These are phyloP conservation scores for Drosophila funebris DNA, from an alignment of 1,140 invertebrate species.

Conservation along the genomic window DNA sequence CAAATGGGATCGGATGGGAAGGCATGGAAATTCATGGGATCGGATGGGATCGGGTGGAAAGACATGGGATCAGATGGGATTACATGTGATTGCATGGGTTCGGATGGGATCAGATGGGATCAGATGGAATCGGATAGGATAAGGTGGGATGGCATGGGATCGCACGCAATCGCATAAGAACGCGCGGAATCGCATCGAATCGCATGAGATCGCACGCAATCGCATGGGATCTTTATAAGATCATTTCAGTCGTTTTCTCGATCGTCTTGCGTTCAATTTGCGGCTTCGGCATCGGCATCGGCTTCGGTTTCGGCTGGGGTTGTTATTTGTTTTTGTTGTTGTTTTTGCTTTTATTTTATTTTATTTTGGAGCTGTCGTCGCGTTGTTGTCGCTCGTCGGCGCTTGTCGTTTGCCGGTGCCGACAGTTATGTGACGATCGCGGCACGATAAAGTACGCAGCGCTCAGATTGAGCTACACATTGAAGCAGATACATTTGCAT, in stretches of 20 bases:
- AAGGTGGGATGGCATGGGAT: too few species aligned
- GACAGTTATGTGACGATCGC: slow-evolving; percentile 79
- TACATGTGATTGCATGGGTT: too few species aligned
- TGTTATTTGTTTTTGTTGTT: slow-evolving; percentile 5
- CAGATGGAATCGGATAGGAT: too few species aligned
- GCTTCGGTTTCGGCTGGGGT: slow-evolving; percentile 35
- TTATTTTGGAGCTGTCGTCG: slow-evolving; percentile 32
- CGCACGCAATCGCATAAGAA: too few species aligned
- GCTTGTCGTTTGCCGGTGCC: slow-evolving; percentile 53
- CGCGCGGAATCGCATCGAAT: too few species aligned
- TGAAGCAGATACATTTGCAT: background rate
- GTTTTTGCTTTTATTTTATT: background rate
- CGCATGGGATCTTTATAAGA: background rate
- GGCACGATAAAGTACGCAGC: slow-evolving; percentile 62
- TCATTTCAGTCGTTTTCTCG: slow-evolving; percentile 1
- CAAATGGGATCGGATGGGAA: too few species aligned
- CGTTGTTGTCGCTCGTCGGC: slow-evolving; percentile 8
- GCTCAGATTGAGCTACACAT: slow-evolving; percentile 1
- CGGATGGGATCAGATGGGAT: too few species aligned
- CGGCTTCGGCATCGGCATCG: too few species aligned
- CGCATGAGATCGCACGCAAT: background rate
- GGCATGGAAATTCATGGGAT: too few species aligned
- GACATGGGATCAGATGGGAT: too few species aligned
- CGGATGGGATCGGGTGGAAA: too few species aligned
- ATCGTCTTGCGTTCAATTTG: slow-evolving; percentile 22